phyloP scores from a whole-genome alignment of 2,888 invertebrate species.

The Phytoseiulus persimilis region DNA sequence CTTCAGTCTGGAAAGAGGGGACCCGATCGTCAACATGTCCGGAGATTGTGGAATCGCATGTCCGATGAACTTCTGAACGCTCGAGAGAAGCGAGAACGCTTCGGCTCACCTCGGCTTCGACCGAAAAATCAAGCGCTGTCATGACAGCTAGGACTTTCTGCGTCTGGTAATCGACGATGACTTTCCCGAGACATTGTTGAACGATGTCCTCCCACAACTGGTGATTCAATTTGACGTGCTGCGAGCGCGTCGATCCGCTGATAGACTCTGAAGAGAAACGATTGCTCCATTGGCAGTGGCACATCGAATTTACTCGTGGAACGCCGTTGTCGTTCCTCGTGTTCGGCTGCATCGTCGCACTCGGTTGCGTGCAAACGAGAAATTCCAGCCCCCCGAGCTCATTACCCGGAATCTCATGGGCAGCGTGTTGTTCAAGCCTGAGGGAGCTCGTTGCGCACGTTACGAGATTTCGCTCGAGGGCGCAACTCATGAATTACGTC shows the following conservation, averaged over 20 bases:
- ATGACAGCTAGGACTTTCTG: constrained; percentile 31
- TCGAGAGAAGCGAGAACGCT: no score
- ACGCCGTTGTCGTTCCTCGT: neutral
- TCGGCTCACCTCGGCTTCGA: constrained; percentile 13
- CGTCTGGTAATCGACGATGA: constrained; percentile 34
- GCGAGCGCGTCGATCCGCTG: constrained; percentile 18
- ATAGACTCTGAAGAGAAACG: neutral
- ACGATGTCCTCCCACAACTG: constrained; percentile 22
- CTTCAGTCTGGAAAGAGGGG: neutral
- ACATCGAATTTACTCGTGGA: neutral
- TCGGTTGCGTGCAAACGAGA: no score
- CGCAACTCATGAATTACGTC: neutral
- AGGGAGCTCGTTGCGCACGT: no score
- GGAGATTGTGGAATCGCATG: no score
- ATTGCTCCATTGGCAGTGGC: neutral
- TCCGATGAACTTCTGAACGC: no score
- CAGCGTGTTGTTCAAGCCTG: no score
- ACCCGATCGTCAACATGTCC: no score
- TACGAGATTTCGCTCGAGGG: no score
- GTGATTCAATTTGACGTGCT: constrained; percentile 14
- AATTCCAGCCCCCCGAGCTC: no score
- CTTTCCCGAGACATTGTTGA: constrained; percentile 36
- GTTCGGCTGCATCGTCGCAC: no score
- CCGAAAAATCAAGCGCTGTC: constrained; percentile 27
- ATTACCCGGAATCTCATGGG: no score